Conservation (phyloP, 2,888 invertebrate species). For the Blomia tropicalis region DNA sequence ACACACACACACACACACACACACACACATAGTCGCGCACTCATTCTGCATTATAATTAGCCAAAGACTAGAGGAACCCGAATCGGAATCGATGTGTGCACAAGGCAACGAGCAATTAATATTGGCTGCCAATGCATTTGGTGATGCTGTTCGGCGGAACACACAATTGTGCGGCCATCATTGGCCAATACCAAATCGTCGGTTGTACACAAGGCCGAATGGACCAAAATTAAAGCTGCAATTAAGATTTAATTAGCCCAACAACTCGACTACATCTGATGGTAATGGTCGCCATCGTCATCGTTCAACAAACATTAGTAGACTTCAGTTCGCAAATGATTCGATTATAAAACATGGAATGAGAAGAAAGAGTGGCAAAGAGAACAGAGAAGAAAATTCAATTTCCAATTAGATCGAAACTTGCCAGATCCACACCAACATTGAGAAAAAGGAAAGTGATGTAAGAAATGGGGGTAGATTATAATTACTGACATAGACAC, state of each 20-base stretch:
- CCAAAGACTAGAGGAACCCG: background rate
- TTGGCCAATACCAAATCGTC: background rate
- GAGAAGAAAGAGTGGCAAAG: background rate
- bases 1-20: background rate
- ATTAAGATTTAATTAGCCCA: conserved; percentile 7
- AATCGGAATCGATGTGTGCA: too few relatives aligned
- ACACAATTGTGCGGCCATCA: background rate
- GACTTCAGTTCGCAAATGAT: conserved; percentile 2
- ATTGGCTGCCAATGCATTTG: too few relatives aligned
- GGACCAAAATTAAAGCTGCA: conserved; percentile 2
- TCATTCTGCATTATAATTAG: conserved; percentile 14
- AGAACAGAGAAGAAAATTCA: background rate
- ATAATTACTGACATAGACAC: too few relatives aligned
- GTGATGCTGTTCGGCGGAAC: too few relatives aligned
- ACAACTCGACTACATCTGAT: background rate
- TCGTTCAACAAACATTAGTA: too few relatives aligned
- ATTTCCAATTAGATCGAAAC: too few relatives aligned
- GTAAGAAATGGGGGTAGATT: too few relatives aligned
- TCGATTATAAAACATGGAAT: background rate
- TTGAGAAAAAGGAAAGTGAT: too few relatives aligned
- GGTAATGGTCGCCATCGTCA: too few relatives aligned
- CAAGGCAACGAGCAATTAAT: too few relatives aligned
- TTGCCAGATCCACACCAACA: too few relatives aligned
- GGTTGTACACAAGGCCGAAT: background rate
- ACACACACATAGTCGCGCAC: too few relatives aligned